These are phyloP conservation scores for Syngnathus typhle DNA, from an alignment of 2,113 vertebrate genomes.

Conservation along the genomic window DNA sequence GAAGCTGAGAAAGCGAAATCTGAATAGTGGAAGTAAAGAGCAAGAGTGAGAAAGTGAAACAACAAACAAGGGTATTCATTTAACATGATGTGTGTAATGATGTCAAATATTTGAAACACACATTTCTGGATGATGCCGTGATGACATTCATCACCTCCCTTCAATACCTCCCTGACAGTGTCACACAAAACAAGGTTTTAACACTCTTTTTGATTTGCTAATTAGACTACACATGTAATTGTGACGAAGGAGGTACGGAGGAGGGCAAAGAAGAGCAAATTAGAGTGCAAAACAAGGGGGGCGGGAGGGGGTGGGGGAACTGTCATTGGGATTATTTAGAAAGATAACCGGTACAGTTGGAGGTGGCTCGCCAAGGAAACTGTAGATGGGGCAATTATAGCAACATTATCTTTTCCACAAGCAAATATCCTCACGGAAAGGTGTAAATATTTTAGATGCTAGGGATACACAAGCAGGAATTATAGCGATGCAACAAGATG, in stretches of 20 bases:
- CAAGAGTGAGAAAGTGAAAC: background rate
- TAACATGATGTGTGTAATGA: background rate
- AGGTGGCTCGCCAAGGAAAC: constrained; percentile 2
- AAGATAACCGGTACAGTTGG: constrained; percentile 12
- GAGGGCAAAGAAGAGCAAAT: constrained; percentile 27
- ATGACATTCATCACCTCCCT: background rate
- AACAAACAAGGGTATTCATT: too few species aligned
- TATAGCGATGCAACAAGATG: background rate
- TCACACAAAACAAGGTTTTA: too few species aligned
- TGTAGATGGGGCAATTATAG: constrained; percentile 8
- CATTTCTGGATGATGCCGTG: too few species aligned
- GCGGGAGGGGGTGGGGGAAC: background rate
- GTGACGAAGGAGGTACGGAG: constrained; percentile 29
- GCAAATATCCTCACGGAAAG: constrained; percentile 5
- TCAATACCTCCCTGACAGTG: background rate
- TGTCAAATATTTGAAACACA: background rate
- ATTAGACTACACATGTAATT: constrained; percentile 18
- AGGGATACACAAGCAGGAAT: background rate
- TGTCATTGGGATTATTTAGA: constrained; percentile 33
- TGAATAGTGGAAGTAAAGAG: background rate
- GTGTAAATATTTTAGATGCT: constrained; percentile 6
- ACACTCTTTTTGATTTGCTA: background rate
- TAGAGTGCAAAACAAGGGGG: constrained; percentile 21
- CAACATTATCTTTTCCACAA: constrained; percentile 3
- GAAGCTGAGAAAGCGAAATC: constrained; percentile 4